Evolutionary conservation across 2,888 invertebrate species (phyloP).

Genomic region (Dicranocentrus wangi): DNA sequence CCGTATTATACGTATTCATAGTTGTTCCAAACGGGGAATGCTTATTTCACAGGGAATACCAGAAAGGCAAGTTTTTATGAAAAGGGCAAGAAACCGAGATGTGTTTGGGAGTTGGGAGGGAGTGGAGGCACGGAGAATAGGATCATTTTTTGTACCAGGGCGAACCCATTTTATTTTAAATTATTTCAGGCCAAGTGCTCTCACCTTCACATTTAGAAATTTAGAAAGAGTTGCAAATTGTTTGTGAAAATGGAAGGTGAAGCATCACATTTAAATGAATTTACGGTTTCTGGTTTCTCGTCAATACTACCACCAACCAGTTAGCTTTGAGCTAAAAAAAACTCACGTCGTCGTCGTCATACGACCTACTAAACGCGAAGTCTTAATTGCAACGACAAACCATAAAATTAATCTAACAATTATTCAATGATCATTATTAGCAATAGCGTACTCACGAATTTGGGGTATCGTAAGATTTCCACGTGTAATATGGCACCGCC

Average conservation of each 20-base stretch:
- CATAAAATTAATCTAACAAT: too few species aligned
- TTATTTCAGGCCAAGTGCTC: background rate
- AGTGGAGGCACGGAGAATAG: background rate
- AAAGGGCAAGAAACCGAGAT: background rate
- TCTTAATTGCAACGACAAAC: too few species aligned
- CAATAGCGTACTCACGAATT: too few species aligned
- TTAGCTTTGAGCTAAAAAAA: too few species aligned
- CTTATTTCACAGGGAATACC: background rate
- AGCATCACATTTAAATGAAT: background rate
- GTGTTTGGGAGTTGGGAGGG: background rate
- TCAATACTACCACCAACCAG: background rate
- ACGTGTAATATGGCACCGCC: too few species aligned
- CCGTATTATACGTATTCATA: background rate
- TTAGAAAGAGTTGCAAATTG: background rate
- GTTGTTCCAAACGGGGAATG: background rate
- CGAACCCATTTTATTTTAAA: slow-evolving; percentile 1
- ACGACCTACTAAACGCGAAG: too few species aligned
- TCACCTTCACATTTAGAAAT: background rate
- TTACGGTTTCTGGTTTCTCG: slow-evolving; percentile 1
- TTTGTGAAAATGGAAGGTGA: background rate
- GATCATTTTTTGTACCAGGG: background rate
- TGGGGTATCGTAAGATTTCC: too few species aligned
- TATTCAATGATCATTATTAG: too few species aligned
- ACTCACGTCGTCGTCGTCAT: too few species aligned
- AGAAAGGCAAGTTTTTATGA: slow-evolving; percentile 5